Conservation (phyloP, 2,888 invertebrate species). For the Macrophya annulata region DNA sequence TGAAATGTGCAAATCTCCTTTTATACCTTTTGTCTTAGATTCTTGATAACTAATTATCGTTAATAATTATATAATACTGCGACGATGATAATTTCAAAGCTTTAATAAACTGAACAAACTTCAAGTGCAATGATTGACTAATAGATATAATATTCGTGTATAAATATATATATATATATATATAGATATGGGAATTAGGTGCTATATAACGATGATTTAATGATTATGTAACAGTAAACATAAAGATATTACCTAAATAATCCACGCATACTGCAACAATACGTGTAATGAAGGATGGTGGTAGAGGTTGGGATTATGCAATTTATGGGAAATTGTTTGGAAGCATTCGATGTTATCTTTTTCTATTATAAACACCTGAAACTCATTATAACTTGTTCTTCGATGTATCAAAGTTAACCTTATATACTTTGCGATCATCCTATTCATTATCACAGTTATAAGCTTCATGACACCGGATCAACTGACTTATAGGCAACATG, state of each 20-base stretch:
- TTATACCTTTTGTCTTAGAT: slow-evolving; percentile 5
- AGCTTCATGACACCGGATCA: background rate
- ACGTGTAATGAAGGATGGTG: slow-evolving; percentile 63
- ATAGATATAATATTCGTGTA: slow-evolving; percentile 3
- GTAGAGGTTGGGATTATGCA: slow-evolving; percentile 18
- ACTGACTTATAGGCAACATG: background rate
- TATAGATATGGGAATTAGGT: slow-evolving; percentile 42
- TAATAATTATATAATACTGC: background rate
- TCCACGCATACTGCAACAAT: slow-evolving; percentile 76
- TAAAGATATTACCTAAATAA: slow-evolving; percentile 74
- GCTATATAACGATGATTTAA: slow-evolving; percentile 47
- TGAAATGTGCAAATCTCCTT: slow-evolving; percentile 3
- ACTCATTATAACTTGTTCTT: slow-evolving; percentile 1
- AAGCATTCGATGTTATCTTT: slow-evolving; percentile 24
- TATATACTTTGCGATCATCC: background rate
- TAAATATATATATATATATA: background rate
- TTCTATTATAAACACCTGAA: background rate
- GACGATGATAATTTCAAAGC: slow-evolving; percentile 4
- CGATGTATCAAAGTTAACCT: background rate
- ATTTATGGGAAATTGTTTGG: slow-evolving; percentile 33
- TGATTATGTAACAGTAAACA: slow-evolving; percentile 63
- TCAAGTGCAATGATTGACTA: slow-evolving; percentile 33
- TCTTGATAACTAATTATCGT: background rate
- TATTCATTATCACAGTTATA: background rate
- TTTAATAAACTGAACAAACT: slow-evolving; percentile 22